These are phyloP conservation scores for Suncus etruscus DNA, from an alignment of 2,113 vertebrate genomes.

Conservation along the genomic window DNA sequence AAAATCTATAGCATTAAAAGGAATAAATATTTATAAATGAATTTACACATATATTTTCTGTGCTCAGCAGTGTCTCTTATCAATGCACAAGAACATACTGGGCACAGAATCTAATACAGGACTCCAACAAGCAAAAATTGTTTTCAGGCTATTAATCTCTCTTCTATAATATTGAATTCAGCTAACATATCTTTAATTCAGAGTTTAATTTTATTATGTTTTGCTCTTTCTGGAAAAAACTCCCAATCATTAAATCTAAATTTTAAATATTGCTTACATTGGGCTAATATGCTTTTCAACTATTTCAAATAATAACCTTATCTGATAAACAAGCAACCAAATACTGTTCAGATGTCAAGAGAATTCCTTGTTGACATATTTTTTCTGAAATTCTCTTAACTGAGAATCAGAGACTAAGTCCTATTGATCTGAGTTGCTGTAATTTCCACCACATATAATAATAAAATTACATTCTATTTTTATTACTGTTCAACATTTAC, in stretches of 20 bases:
- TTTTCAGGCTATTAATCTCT: too few relatives aligned
- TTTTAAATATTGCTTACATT: conserved; percentile 10
- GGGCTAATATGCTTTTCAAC: neutral
- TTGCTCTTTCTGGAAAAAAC: too few relatives aligned
- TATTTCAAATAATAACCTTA: neutral
- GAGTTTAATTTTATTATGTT: too few relatives aligned
- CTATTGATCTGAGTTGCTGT: neutral
- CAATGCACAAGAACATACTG: too few relatives aligned
- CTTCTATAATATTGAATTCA: neutral
- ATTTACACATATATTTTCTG: neutral
- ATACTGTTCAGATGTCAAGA: neutral
- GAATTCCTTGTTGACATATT: neutral
- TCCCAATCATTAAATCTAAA: neutral
- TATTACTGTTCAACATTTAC: conserved; percentile 1
- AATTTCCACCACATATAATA: neutral
- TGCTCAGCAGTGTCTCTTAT: too few relatives aligned
- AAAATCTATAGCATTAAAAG: neutral
- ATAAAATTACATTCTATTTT: neutral
- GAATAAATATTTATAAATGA: conserved; percentile 6
- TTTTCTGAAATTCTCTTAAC: conserved; percentile 1
- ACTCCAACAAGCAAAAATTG: too few relatives aligned
- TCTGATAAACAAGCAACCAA: conserved; percentile 16
- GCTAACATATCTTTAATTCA: neutral
- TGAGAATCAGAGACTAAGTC: neutral
- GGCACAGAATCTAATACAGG: too few relatives aligned